phyloP scores from a whole-genome alignment of 1,140 invertebrate species.

The Nixonia krombeini region DNA sequence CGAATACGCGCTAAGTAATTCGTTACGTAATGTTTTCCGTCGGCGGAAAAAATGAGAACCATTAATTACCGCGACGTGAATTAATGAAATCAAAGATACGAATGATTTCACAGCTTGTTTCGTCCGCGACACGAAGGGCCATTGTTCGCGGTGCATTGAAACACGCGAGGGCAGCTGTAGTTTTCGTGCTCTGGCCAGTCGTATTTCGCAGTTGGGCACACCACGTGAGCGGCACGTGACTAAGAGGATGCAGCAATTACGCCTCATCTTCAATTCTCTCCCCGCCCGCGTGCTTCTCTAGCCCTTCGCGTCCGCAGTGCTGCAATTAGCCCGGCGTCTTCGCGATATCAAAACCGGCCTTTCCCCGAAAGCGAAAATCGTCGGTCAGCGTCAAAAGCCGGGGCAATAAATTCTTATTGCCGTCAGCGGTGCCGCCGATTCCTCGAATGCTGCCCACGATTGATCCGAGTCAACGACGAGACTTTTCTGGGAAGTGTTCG shows the following conservation, averaged over 20 bases:
- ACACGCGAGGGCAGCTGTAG: too few relatives aligned
- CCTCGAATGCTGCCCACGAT: constrained; percentile 47
- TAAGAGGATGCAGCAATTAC: constrained; percentile 67
- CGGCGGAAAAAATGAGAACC: too few relatives aligned
- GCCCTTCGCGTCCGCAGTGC: constrained; percentile 38
- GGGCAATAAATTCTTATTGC: constrained; percentile 68
- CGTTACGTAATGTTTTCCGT: too few relatives aligned
- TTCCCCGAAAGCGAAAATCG: constrained; percentile 64
- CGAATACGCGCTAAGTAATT: too few relatives aligned
- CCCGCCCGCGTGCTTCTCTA: constrained; percentile 41
- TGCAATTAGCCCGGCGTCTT: constrained; percentile 60
- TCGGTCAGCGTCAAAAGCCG: constrained; percentile 58
- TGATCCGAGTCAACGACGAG: constrained; percentile 23
- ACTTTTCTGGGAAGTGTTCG: constrained; percentile 21
- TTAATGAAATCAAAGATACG: too few relatives aligned
- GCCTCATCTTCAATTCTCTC: constrained; percentile 47
- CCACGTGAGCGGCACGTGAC: constrained; percentile 67
- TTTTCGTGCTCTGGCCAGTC: not conserved
- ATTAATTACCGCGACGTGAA: too few relatives aligned
- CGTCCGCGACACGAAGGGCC: too few relatives aligned
- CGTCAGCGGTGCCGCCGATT: constrained; percentile 47
- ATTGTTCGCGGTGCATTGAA: too few relatives aligned
- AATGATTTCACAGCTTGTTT: too few relatives aligned
- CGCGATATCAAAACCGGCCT: constrained; percentile 66
- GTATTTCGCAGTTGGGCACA: constrained; percentile 58